Conservation (phyloP, 2,797 vertebrate species). For the Cirrhinus mrigala region DNA sequence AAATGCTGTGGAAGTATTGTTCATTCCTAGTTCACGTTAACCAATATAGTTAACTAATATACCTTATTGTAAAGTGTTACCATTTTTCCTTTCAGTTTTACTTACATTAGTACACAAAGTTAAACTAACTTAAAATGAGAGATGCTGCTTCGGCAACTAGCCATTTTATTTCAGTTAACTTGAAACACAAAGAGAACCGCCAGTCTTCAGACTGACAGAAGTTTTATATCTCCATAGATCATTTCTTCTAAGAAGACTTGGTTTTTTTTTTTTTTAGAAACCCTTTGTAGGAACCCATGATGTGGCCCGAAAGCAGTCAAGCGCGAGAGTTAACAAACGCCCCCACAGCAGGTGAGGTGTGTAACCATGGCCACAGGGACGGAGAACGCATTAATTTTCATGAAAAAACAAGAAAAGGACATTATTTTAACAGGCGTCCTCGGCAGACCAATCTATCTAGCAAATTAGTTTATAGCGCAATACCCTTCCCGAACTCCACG, state of each 20-base stretch:
- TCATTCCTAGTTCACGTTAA: too few species aligned
- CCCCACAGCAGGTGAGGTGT: constrained; percentile 54
- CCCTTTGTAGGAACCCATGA: constrained; percentile 29
- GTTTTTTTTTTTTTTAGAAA: constrained; percentile 7
- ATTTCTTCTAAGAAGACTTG: background rate
- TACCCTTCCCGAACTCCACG: constrained; percentile 80
- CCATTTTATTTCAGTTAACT: background rate
- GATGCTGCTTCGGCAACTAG: background rate
- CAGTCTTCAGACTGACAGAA: background rate
- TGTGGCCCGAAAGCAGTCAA: constrained; percentile 26
- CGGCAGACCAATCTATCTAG: constrained; percentile 91
- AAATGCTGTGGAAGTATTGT: too few species aligned
- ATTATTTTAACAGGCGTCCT: constrained; percentile 83
- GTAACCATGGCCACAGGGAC: constrained; percentile 52
- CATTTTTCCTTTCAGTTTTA: background rate
- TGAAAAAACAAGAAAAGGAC: constrained; percentile 74
- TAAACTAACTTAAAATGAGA: background rate
- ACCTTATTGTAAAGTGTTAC: too few species aligned
- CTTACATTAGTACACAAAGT: background rate
- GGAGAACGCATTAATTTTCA: constrained; percentile 82
- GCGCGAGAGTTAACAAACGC: constrained; percentile 50
- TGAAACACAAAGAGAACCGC: background rate
- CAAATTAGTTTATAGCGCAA: constrained; percentile 89
- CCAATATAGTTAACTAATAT: too few species aligned
- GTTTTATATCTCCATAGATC: background rate